These are phyloP conservation scores for Blastobasis lacticolella DNA, from an alignment of 2,888 invertebrate species.

Conservation along the genomic window DNA sequence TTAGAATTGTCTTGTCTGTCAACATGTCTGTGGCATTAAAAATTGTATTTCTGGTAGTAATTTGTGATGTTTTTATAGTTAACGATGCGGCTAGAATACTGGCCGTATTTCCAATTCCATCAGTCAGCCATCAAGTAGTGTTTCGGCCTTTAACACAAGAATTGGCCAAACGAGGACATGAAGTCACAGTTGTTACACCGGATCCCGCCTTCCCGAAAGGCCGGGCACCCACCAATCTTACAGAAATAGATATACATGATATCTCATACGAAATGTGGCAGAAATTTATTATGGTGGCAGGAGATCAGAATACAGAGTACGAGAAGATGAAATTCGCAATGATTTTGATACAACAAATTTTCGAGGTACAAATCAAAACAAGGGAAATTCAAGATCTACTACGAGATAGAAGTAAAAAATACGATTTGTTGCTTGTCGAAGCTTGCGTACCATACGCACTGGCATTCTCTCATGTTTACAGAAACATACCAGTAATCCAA, in stretches of 20 bases:
- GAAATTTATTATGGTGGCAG: slow-evolving; percentile 10
- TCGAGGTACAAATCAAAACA: slow-evolving; percentile 12
- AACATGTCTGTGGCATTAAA: too few relatives aligned
- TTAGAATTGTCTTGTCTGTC: too few relatives aligned
- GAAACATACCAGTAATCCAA: slow-evolving; percentile 21
- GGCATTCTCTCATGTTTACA: slow-evolving; percentile 19
- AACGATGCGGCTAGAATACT: slow-evolving; percentile 23
- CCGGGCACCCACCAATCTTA: slow-evolving; percentile 35
- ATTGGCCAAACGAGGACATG: slow-evolving; percentile 52
- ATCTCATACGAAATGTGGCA: slow-evolving; percentile 26
- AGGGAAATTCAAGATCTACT: slow-evolving; percentile 11
- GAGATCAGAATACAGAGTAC: slow-evolving; percentile 8
- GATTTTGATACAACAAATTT: slow-evolving; percentile 5
- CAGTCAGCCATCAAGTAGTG: slow-evolving; percentile 59
- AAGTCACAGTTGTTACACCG: slow-evolving; percentile 51
- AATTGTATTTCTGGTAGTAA: too few relatives aligned
- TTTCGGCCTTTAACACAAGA: slow-evolving; percentile 47
- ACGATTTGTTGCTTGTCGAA: slow-evolving; percentile 21
- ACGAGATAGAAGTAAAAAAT: slow-evolving; percentile 8
- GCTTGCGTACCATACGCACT: slow-evolving; percentile 14
- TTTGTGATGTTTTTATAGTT: neutral
- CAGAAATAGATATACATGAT: slow-evolving; percentile 47
- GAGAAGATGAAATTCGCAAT: slow-evolving; percentile 5
- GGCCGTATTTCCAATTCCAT: slow-evolving; percentile 42
- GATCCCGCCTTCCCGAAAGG: slow-evolving; percentile 40